Evolutionary conservation across 2,797 vertebrate genomes (phyloP).

Genomic region (Limnodromus scolopaceus): DNA sequence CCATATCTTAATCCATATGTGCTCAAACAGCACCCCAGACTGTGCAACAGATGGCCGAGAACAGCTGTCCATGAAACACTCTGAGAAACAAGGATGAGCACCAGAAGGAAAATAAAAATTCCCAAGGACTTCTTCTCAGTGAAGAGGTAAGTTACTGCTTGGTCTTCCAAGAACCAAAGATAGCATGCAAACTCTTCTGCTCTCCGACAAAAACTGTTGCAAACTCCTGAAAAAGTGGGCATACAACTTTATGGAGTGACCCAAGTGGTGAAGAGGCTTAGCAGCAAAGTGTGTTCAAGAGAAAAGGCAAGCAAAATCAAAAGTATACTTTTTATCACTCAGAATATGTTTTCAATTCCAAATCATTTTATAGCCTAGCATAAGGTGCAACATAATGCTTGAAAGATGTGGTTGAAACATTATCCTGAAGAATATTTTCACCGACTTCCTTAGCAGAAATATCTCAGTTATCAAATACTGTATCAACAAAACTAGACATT

Average conservation of each 20-base stretch:
- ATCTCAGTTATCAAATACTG: neutral
- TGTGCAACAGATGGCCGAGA: neutral
- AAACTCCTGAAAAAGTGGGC: neutral
- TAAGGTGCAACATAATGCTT: neutral
- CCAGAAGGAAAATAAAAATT: neutral
- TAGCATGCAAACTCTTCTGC: neutral
- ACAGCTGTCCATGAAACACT: neutral
- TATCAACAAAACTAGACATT: neutral
- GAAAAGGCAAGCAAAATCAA: neutral
- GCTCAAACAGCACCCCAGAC: neutral
- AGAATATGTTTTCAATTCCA: neutral
- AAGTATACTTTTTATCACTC: neutral
- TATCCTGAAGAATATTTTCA: neutral
- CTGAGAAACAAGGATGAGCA: neutral
- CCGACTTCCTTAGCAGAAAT: neutral
- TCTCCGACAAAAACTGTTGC: neutral
- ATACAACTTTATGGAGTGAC: neutral
- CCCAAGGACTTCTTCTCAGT: neutral
- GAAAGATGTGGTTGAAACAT: neutral
- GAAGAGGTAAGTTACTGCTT: neutral
- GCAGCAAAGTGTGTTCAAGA: neutral
- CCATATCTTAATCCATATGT: neutral
- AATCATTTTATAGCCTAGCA: neutral
- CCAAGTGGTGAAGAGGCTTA: neutral
- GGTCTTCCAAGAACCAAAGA: neutral